Evolutionary conservation across 1,140 invertebrate genomes (phyloP), one percentile per base, ranked within the genome.

Genomic region (Pygmarrhopalites habei): DNA sequence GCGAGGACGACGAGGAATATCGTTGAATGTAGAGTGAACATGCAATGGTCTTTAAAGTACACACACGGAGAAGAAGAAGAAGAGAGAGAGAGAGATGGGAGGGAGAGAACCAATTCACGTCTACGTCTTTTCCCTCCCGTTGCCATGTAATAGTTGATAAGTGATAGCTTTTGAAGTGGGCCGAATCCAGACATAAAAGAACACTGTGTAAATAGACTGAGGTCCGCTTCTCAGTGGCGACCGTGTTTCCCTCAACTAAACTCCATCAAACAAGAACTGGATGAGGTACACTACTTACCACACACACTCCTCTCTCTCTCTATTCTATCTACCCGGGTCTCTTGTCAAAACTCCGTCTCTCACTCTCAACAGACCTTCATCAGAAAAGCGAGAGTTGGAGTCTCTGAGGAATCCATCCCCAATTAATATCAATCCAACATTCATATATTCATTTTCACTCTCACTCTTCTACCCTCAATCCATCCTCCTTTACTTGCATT

Each of bases 81-180:
- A 35, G 32, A 35, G 44, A 47, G 19, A 5, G 23, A 7, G 44
- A 47, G n/a, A n/a, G n/a, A n/a, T n/a, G n/a, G n/a, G n/a, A n/a
- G n/a, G n/a, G n/a, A 41, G n/a, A 41, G 39, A 41, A 41, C 39
- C 39, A 41, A 41, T 41, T 41, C 39, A 41, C 39, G n/a, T 41
- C 10, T n/a, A n/a, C n/a, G n/a, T n/a, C n/a, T n/a, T n/a, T n/a
- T n/a, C n/a, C n/a, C n/a, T 47, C 23, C 7, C 17, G 19, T 29
- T 12, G 41, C 14, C 39, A 35, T 28, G 53, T 59, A 56, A 60
- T 58, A 52, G 56, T n/a, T 53, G 64, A 59, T 65, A 65, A 65
- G 63, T 65, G 63, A 65, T 65, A 65, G 47, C 30, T 65, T 65
- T 65, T 65, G 44, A 65, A 65, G 64, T 61, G 59, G 64, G 59